phyloP scores from a whole-genome alignment of 1,140 invertebrate species.

The Chrysoperla carnea region DNA sequence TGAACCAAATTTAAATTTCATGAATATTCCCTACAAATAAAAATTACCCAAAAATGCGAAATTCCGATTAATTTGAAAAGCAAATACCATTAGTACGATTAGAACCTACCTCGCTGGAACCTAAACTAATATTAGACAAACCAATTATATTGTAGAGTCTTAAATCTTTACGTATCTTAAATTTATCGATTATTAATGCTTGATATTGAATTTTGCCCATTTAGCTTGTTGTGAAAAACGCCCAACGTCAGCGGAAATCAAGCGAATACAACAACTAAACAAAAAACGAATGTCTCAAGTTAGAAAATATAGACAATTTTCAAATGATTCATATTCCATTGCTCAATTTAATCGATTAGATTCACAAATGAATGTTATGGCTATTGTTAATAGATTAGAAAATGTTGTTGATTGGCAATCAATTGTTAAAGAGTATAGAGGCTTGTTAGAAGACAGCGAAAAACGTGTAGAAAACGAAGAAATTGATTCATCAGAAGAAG shows the following conservation, averaged over 20 bases:
- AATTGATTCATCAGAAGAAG: conserved; percentile 28
- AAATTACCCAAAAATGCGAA: no score
- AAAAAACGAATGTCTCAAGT: conserved; percentile 73
- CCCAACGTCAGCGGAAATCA: conserved; percentile 61
- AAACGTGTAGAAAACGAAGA: conserved; percentile 31
- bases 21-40: no score
- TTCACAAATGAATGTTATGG: conserved; percentile 60
- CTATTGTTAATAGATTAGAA: conserved; percentile 54
- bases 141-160: no score
- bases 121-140: no score
- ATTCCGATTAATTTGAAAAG: no score
- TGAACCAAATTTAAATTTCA: no score
- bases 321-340: conserved; percentile 50
- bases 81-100: no score
- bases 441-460: conserved; percentile 48
- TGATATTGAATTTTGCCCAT: no score
- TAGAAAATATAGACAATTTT: conserved; percentile 56
- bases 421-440: conserved; percentile 74
- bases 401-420: conserved; percentile 82
- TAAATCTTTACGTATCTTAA: no score
- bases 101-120: no score
- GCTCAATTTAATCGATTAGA: conserved; percentile 63
- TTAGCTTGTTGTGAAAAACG: conserved; percentile 38
- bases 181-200: background rate
- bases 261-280: conserved; percentile 62